phyloP scores from a whole-genome alignment of 1,140 invertebrate species.

The Macrobrachium nipponense region DNA sequence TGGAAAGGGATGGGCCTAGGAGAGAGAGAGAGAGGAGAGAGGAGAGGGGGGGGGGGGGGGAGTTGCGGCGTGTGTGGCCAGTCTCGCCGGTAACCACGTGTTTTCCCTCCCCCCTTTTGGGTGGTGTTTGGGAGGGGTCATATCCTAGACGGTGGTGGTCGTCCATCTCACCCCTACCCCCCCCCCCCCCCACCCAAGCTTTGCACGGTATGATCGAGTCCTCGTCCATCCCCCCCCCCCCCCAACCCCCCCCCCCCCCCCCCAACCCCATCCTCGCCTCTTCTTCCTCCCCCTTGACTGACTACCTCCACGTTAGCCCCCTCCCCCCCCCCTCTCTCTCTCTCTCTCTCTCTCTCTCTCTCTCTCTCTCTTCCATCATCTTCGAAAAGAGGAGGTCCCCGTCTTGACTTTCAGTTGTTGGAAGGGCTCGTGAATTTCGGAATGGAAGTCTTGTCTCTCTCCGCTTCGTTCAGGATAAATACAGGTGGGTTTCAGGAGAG shows the following conservation, averaged over 20 bases:
- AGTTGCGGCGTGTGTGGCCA: not conserved
- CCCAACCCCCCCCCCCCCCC: not conserved
- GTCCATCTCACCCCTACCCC: not conserved
- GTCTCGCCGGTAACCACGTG: not conserved
- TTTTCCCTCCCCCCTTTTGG: not conserved
- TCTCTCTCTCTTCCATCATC: not conserved
- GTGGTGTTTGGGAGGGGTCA: not conserved
- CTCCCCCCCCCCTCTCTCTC: not conserved
- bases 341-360: not conserved
- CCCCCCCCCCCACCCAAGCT: not conserved
- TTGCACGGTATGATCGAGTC: not conserved
- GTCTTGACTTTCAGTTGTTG: no score
- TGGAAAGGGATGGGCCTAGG: no score
- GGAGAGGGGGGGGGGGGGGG: no score
- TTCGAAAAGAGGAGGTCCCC: no score
- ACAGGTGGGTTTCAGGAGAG: no score
- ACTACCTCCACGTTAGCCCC: not conserved
- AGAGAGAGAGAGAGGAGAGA: no score
- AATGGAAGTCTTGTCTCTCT: no score
- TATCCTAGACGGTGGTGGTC: not conserved
- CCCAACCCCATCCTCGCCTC: not conserved
- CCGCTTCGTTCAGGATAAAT: no score
- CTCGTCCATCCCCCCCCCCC: not conserved
- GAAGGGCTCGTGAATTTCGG: no score
- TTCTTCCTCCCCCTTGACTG: not conserved